Evolutionary conservation across 2,113 vertebrate genomes (phyloP).

Genomic region (Marmota flaviventris): DNA sequence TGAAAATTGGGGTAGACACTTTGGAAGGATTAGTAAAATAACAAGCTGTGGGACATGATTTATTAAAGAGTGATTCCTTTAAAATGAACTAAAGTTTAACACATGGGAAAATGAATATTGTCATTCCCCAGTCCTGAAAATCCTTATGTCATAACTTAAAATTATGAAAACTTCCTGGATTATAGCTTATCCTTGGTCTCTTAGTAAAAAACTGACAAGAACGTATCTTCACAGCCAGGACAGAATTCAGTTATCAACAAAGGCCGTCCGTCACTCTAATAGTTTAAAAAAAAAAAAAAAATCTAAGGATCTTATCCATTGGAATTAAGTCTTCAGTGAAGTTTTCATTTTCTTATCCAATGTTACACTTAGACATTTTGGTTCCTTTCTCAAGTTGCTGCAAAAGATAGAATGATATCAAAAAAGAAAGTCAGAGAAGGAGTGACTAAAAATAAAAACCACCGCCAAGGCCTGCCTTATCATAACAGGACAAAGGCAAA

Average conservation of each 20-base stretch:
- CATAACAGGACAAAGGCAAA: conserved; percentile 20
- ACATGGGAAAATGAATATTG: background rate
- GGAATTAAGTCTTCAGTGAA: background rate
- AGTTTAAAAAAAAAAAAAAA: conserved; percentile 1
- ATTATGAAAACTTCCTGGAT: background rate
- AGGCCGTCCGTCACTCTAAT: background rate
- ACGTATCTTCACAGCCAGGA: conserved; percentile 12
- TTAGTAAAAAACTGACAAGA: background rate
- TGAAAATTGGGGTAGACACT: background rate
- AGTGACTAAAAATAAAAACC: background rate
- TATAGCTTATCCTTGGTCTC: background rate
- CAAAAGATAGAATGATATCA: conserved; percentile 22
- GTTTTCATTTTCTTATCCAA: conserved; percentile 37
- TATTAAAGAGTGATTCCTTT: background rate
- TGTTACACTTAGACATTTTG: conserved; percentile 25
- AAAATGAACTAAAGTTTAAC: conserved; percentile 34
- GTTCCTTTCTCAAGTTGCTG: conserved; percentile 11
- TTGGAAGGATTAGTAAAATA: background rate
- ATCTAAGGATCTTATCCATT: background rate
- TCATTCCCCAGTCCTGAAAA: background rate
- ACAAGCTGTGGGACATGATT: background rate
- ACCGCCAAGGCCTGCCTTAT: background rate
- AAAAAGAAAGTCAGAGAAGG: background rate
- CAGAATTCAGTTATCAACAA: conserved; percentile 1
- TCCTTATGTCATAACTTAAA: background rate